These are phyloP conservation scores for Eretmochelys imbricata DNA, from an alignment of 2,113 vertebrate genomes.

Conservation along the genomic window DNA sequence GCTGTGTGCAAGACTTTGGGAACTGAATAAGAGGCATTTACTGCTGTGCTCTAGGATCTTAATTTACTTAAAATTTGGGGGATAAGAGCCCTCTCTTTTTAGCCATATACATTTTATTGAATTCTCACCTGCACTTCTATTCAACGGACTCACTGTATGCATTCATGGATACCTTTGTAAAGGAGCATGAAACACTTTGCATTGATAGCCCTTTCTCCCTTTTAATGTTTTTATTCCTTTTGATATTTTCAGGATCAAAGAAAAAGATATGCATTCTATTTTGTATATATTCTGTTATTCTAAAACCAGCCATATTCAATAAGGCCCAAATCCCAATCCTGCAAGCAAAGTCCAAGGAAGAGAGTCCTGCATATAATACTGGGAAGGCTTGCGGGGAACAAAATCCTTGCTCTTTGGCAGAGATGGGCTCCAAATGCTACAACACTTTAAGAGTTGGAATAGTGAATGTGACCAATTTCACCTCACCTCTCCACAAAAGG, in stretches of 20 bases:
- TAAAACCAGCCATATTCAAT: background rate
- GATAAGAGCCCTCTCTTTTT: slow-evolving; percentile 60
- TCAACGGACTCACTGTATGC: slow-evolving; percentile 49
- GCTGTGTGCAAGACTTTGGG: slow-evolving; percentile 42
- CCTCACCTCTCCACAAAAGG: background rate
- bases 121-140: slow-evolving; percentile 38
- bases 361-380: background rate
- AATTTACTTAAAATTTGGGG: slow-evolving; percentile 49
- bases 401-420: background rate
- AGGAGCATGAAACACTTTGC: background rate
- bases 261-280: background rate
- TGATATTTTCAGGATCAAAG: background rate
- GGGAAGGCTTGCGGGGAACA: background rate
- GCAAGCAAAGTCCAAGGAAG: background rate
- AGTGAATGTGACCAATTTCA: background rate
- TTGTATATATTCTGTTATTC: background rate
- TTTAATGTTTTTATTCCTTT: slow-evolving; percentile 2
- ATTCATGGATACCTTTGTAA: slow-evolving; percentile 40
- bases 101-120: slow-evolving; percentile 42
- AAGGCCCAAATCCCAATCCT: background rate
- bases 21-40: slow-evolving; percentile 39
- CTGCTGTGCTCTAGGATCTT: slow-evolving; percentile 47
- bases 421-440: background rate
- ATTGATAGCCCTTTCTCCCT: background rate
- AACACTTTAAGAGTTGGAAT: background rate